Evolutionary conservation across 2,797 vertebrate species (phyloP).

Genomic region (Nannoperca obscura): DNA sequence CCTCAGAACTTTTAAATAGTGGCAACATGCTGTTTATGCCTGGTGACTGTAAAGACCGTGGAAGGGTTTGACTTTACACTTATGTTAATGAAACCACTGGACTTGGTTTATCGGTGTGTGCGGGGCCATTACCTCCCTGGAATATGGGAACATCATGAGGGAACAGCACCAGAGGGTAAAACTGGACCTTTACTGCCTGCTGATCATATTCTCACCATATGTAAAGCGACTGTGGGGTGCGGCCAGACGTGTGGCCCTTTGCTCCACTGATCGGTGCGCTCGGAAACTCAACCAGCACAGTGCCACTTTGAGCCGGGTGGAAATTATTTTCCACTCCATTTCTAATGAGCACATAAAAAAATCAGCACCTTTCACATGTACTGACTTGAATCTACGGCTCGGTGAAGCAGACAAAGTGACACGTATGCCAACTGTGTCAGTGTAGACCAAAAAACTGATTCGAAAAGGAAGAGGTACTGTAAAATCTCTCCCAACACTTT

Average conservation of each 20-base stretch:
- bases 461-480: not conserved
- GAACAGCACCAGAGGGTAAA: slow-evolving; percentile 14
- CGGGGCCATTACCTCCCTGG: slow-evolving; percentile 2
- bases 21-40: not conserved
- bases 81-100: not conserved
- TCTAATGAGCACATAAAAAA: not conserved
- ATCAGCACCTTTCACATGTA: not conserved
- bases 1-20: slow-evolving; percentile 1
- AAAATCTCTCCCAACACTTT: not conserved
- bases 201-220: not conserved
- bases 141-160: slow-evolving; percentile 20
- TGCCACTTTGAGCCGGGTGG: not conserved
- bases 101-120: not conserved
- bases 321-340: not conserved
- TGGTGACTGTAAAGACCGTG: slow-evolving; percentile 5
- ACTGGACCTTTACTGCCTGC: slow-evolving; percentile 2
- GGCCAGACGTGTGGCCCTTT: not conserved
- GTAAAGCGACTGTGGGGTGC: not conserved
- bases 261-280: not conserved
- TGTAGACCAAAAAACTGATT: not conserved
- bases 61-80: not conserved
- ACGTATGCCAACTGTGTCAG: not conserved
- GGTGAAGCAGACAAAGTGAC: not conserved
- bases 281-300: not conserved
- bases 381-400: not conserved